Conservation (phyloP, 1,140 invertebrate species). For the Ridgeia piscesae region DNA sequence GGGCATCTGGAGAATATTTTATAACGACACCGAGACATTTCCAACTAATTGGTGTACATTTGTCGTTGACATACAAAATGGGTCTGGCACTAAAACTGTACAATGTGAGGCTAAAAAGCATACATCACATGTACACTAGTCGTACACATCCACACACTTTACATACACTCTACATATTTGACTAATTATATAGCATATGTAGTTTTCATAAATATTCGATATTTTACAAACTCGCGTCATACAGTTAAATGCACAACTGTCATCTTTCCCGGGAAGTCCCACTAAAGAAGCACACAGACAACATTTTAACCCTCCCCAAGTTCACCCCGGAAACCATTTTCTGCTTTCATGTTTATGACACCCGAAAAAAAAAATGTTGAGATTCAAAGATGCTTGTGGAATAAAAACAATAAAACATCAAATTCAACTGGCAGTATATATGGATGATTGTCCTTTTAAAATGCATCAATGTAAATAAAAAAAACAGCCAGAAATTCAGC, state of each 20-base stretch:
- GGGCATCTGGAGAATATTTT: neutral
- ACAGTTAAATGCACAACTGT: neutral
- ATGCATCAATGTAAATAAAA: neutral
- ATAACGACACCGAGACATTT: neutral
- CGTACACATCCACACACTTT: neutral
- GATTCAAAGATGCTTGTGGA: neutral
- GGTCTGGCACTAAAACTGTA: neutral
- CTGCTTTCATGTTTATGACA: neutral
- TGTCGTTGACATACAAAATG: neutral
- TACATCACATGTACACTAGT: neutral
- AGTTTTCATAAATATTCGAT: slow-evolving; percentile 2
- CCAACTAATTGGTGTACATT: neutral
- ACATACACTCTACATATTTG: too few species aligned
- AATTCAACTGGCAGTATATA: neutral
- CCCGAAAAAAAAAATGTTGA: neutral
- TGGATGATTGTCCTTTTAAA: neutral
- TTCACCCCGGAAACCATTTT: neutral
- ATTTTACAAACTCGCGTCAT: neutral
- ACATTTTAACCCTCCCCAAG: neutral
- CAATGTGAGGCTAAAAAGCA: neutral
- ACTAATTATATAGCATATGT: neutral
- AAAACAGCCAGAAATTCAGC: neutral
- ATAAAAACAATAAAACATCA: neutral
- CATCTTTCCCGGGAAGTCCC: neutral
- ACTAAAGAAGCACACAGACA: neutral